phyloP scores from a whole-genome alignment of 2,113 vertebrate genomes.

The Hydropotes inermis region DNA sequence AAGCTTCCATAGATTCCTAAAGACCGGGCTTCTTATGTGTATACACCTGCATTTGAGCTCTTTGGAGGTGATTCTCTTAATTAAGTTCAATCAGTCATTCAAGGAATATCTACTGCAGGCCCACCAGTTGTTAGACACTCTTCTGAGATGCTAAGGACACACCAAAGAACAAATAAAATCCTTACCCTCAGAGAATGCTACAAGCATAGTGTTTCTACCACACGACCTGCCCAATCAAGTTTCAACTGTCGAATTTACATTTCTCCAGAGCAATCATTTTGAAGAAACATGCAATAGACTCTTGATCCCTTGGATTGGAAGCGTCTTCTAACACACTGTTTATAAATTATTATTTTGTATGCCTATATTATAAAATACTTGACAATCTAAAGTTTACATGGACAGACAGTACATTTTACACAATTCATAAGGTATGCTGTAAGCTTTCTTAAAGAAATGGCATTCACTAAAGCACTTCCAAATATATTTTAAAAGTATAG shows the following conservation, averaged over 20 bases:
- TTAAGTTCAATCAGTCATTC: neutral
- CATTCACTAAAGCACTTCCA: neutral
- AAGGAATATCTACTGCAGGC: neutral
- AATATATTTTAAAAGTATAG: neutral
- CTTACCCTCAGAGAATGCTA: neutral
- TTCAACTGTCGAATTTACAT: neutral
- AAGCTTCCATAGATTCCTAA: neutral
- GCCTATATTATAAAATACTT: neutral
- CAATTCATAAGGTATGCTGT: neutral
- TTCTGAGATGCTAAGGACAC: neutral
- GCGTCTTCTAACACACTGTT: neutral
- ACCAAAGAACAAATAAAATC: neutral
- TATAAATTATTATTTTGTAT: neutral
- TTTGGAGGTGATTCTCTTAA: neutral
- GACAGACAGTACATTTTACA: neutral
- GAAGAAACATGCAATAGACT: neutral
- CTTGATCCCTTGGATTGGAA: neutral
- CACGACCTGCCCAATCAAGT: neutral
- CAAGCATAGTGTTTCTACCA: neutral
- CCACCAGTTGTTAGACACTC: neutral
- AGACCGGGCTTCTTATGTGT: neutral
- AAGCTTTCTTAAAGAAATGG: neutral
- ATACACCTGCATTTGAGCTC: neutral
- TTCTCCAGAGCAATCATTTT: slow-evolving; percentile 12
- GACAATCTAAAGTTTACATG: neutral